Evolutionary conservation across 2,113 vertebrate species (phyloP).

Genomic region (Lutjanus erythropterus): DNA sequence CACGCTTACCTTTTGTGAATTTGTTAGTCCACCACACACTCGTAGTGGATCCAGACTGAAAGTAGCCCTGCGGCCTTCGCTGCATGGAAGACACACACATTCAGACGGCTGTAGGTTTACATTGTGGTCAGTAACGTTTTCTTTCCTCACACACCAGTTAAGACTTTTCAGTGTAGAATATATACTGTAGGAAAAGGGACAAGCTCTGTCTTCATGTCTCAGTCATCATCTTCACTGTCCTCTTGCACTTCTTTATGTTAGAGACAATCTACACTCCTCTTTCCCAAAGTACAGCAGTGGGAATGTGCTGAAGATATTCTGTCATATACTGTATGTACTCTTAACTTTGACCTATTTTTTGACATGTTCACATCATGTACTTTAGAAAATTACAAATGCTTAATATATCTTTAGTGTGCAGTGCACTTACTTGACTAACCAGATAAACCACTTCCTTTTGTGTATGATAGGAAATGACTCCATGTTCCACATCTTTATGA

Average conservation of each 20-base stretch:
- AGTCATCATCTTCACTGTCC: slow-evolving; percentile 8
- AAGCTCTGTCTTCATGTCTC: neutral
- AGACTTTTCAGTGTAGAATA: neutral
- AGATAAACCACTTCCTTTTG: slow-evolving; percentile 22
- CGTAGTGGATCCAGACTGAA: slow-evolving; percentile 22
- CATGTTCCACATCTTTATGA: slow-evolving; percentile 28
- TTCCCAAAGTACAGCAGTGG: neutral
- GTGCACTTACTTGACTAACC: slow-evolving; percentile 37
- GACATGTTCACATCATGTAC: slow-evolving; percentile 16
- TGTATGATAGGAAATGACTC: slow-evolving; percentile 9
- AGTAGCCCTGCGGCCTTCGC: neutral
- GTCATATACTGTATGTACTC: neutral
- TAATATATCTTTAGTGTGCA: slow-evolving; percentile 30
- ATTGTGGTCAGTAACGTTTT: slow-evolving; percentile 8
- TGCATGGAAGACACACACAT: slow-evolving; percentile 2
- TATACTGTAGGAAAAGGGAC: neutral
- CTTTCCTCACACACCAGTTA: slow-evolving; percentile 1
- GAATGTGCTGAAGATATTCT: neutral
- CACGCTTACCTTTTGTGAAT: slow-evolving; percentile 14
- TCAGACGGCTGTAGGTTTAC: slow-evolving; percentile 17
- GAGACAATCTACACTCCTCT: slow-evolving; percentile 31
- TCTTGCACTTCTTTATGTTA: slow-evolving; percentile 5
- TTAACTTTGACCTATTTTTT: slow-evolving; percentile 8
- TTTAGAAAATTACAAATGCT: neutral
- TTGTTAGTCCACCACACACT: neutral